phyloP scores from a whole-genome alignment of 2,797 vertebrate genomes.

The Helostoma temminkii region DNA sequence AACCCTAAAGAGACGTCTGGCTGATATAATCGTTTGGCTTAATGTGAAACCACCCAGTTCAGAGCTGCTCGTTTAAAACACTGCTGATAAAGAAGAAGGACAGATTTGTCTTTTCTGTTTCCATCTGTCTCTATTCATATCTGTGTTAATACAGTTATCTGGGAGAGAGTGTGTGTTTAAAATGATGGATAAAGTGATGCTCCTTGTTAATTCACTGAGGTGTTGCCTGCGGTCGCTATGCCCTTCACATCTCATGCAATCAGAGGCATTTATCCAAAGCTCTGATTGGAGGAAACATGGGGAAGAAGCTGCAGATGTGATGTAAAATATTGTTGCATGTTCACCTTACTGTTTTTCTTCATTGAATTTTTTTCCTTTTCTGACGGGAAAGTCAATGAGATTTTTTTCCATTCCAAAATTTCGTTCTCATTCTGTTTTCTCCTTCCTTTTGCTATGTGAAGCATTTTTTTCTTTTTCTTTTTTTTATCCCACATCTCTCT shows the following conservation, averaged over 20 bases:
- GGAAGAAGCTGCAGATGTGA: conserved; percentile 65
- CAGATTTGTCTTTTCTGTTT: conserved; percentile 48
- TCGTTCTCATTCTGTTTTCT: background rate
- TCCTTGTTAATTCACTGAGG: conserved; percentile 72
- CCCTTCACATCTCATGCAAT: conserved; percentile 78
- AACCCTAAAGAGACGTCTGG: conserved; percentile 53
- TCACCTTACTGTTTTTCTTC: background rate
- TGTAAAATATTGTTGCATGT: conserved; percentile 9
- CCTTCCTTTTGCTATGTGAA: background rate
- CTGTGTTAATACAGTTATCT: conserved; percentile 54
- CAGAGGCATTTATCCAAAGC: conserved; percentile 50
- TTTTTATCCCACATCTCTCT: background rate
- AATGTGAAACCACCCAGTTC: conserved; percentile 69
- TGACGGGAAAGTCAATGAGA: background rate
- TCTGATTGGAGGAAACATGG: conserved; percentile 66
- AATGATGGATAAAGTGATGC: conserved; percentile 72
- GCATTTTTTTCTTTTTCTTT: too few species aligned
- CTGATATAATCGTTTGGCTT: conserved; percentile 60
- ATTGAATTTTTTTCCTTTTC: too few species aligned
- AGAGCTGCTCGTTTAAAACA: conserved; percentile 52
- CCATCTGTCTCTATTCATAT: conserved; percentile 41
- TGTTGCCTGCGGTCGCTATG: conserved; percentile 73
- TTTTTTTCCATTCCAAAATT: background rate
- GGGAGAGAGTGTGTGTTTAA: conserved; percentile 43
- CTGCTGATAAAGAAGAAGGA: conserved; percentile 59